Percentiles rank a stretch among this genome's conserved stretches.
Conservation (phyloP, 2,113 vertebrate species). For the Ceyx cyanopectus region DNA sequence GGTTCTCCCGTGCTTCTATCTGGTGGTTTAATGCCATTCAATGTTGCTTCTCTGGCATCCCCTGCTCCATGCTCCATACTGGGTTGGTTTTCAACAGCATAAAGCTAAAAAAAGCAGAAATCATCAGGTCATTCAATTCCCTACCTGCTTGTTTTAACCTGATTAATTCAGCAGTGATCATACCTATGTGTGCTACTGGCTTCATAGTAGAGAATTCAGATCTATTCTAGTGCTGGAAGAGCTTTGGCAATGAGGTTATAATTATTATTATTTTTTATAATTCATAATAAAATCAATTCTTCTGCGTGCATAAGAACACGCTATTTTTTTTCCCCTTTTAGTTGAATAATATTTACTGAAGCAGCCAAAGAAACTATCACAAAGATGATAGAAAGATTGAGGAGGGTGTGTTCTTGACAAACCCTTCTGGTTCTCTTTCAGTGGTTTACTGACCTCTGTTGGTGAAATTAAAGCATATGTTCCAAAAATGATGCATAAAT, state of each 20-base stretch:
- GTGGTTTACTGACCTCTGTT: conserved; percentile 75
- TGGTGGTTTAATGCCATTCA: neutral
- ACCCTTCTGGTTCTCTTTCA: neutral
- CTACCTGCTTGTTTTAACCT: neutral
- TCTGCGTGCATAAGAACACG: neutral
- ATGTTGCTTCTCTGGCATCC: neutral
- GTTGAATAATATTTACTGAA: neutral
- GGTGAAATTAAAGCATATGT: conserved; percentile 46
- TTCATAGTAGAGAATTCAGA: neutral
- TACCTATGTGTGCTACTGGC: neutral
- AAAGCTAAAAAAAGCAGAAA: neutral
- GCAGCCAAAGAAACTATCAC: neutral
- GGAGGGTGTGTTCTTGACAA: neutral
- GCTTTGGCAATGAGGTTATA: neutral
- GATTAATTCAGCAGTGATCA: neutral
- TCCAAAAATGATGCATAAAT: neutral
- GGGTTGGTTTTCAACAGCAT: neutral
- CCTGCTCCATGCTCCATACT: neutral
- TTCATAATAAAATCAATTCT: neutral
- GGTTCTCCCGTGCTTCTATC: conserved; percentile 1
- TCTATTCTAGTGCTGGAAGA: neutral
- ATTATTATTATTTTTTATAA: neutral
- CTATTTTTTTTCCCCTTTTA: neutral
- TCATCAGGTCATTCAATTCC: neutral
- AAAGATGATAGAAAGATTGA: neutral